Evolutionary conservation across 2,113 vertebrate species (phyloP).

Genomic region (Delphinapterus leucas): DNA sequence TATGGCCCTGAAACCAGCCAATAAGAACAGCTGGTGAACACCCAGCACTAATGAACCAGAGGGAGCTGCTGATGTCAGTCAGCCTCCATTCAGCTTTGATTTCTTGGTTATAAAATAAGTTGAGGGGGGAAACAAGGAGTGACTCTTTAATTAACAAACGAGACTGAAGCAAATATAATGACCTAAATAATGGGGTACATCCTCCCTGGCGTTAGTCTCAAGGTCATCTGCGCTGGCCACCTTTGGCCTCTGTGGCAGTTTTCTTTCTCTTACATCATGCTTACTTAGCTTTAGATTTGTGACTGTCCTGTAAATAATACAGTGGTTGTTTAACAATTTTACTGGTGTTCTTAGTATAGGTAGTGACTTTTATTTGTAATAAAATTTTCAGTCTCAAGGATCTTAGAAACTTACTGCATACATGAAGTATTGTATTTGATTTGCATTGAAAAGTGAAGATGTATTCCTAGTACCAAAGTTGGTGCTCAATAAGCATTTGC

Average conservation of each 20-base stretch:
- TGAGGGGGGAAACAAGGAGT: background rate
- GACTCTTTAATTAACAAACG: background rate
- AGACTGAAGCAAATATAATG: background rate
- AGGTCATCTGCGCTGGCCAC: background rate
- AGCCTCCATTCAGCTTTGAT: background rate
- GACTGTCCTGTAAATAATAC: background rate
- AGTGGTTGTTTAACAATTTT: background rate
- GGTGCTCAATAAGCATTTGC: background rate
- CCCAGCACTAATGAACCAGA: background rate
- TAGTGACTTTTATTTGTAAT: background rate
- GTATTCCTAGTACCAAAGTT: background rate
- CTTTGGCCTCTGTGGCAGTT: background rate
- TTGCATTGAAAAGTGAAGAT: constrained; percentile 31
- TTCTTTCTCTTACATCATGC: background rate
- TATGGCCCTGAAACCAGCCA: background rate
- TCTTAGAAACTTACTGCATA: background rate
- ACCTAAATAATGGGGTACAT: background rate
- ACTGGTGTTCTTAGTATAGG: background rate
- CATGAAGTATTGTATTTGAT: background rate
- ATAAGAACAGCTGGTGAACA: background rate
- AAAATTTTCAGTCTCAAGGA: background rate
- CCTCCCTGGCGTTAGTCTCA: background rate
- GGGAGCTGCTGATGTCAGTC: background rate
- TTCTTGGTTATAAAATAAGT: constrained; percentile 15
- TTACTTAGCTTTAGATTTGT: background rate